phyloP scores from a whole-genome alignment of 2,888 invertebrate species.

The Microplitis manilae region DNA sequence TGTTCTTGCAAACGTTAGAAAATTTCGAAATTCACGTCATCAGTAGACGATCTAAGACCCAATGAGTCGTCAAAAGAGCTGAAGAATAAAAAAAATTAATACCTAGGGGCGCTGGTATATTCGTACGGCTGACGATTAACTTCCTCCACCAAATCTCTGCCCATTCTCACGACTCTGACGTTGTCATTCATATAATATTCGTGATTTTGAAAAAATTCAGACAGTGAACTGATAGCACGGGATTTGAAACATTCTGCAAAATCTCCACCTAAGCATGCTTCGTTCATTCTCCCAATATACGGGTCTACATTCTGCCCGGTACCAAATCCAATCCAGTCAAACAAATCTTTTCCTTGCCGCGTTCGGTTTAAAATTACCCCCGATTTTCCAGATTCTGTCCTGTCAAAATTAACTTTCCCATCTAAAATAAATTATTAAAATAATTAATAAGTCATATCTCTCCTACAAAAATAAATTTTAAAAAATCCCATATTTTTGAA shows the following conservation, averaged over 20 bases:
- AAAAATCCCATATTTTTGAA: conserved; percentile 11
- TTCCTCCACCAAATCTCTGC: conserved; percentile 80
- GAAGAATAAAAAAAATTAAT: neutral
- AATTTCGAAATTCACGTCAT: too few relatives aligned
- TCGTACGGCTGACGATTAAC: conserved; percentile 82
- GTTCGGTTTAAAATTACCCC: conserved; percentile 63
- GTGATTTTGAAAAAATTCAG: conserved; percentile 83
- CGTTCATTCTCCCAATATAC: conserved; percentile 82
- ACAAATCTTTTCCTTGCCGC: conserved; percentile 79
- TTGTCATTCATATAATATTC: conserved; percentile 77
- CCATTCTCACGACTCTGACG: conserved; percentile 80
- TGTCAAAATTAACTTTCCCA: conserved; percentile 40
- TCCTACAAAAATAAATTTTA: too few relatives aligned
- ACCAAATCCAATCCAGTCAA: conserved; percentile 87
- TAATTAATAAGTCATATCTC: neutral
- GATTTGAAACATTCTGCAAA: conserved; percentile 91
- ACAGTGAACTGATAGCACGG: conserved; percentile 82
- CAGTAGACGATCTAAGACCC: too few relatives aligned
- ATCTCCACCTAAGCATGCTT: conserved; percentile 84
- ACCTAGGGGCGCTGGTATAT: conserved; percentile 78
- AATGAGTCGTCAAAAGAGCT: neutral
- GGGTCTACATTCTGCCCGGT: conserved; percentile 83
- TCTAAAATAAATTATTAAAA: conserved; percentile 38
- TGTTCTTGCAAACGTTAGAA: too few relatives aligned
- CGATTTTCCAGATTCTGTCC: conserved; percentile 34